phyloP scores from a whole-genome alignment of 1,140 invertebrate species.

The Sitophilus oryzae region DNA sequence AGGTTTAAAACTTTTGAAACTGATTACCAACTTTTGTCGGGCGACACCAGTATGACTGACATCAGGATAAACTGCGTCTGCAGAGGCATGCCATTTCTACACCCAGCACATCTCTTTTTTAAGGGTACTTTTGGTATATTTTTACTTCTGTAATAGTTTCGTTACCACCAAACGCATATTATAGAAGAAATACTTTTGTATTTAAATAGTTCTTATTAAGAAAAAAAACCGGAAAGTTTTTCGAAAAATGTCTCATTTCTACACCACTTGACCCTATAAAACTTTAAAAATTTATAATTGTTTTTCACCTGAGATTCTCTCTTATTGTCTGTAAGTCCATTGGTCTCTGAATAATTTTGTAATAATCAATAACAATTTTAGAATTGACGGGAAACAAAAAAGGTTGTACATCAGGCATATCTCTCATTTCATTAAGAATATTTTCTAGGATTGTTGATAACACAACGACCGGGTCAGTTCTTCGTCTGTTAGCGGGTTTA shows the following conservation, averaged over 20 bases:
- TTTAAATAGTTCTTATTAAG: too few species aligned
- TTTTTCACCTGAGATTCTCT: constrained; percentile 82
- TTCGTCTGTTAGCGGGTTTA: constrained; percentile 82
- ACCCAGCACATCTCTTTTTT: too few species aligned
- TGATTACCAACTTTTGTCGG: too few species aligned
- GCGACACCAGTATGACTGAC: too few species aligned
- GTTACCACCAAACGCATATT: too few species aligned
- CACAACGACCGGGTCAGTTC: constrained; percentile 95
- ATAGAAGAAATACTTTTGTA: too few species aligned
- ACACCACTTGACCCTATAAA: neutral
- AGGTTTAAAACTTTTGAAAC: too few species aligned
- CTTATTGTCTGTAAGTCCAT: constrained; percentile 97
- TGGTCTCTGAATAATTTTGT: constrained; percentile 83
- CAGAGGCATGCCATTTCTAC: too few species aligned
- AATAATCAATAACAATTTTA: constrained; percentile 90
- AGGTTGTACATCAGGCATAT: constrained; percentile 84
- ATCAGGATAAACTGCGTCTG: too few species aligned
- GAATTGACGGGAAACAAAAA: constrained; percentile 93
- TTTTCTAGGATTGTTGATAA: constrained; percentile 87
- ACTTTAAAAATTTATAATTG: too few species aligned
- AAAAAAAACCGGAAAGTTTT: neutral
- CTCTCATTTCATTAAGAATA: constrained; percentile 90
- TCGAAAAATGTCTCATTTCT: neutral
- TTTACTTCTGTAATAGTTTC: too few species aligned
- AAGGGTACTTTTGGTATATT: too few species aligned